Evolutionary conservation across 2,888 invertebrate species (phyloP).

Genomic region (Ophion ventricosus): DNA sequence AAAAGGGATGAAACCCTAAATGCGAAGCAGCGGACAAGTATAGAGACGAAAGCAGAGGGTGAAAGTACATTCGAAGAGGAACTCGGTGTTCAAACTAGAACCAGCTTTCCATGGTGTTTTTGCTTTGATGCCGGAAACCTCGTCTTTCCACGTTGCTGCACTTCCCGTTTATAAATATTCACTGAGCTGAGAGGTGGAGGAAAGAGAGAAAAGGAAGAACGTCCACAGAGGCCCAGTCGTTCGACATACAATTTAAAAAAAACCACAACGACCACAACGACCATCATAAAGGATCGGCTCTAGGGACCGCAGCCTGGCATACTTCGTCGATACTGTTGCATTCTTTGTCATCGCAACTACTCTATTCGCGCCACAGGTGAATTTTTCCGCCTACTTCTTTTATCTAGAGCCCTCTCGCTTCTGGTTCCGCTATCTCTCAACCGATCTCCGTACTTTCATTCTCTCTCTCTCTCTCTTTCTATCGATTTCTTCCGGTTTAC

Average conservation of each 20-base stretch:
- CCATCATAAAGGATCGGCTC: conserved; percentile 14
- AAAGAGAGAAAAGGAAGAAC: neutral
- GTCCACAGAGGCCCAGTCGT: conserved; percentile 4
- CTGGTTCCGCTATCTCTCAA: neutral
- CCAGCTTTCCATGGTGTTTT: conserved; percentile 35
- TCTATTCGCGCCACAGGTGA: conserved; percentile 57
- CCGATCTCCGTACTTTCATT: conserved; percentile 19
- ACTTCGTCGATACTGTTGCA: conserved; percentile 41
- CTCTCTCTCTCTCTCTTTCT: neutral
- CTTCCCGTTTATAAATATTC: conserved; percentile 65
- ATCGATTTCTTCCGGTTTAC: neutral
- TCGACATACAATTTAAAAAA: conserved; percentile 28
- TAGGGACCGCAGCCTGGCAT: conserved; percentile 33
- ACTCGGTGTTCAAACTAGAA: conserved; percentile 34
- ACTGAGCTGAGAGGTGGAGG: conserved; percentile 50
- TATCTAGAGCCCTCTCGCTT: conserved; percentile 1
- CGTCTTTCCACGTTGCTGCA: conserved; percentile 55
- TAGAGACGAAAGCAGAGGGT: neutral
- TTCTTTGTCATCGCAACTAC: conserved; percentile 26
- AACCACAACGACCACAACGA: conserved; percentile 23
- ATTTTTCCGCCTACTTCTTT: conserved; percentile 45
- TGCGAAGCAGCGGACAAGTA: too few species aligned
- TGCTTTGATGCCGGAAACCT: conserved; percentile 53
- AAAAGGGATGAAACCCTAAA: too few species aligned
- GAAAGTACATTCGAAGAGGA: conserved; percentile 43